Conservation (phyloP, 2,797 vertebrate genomes). For the Enteromius mattozi region DNA sequence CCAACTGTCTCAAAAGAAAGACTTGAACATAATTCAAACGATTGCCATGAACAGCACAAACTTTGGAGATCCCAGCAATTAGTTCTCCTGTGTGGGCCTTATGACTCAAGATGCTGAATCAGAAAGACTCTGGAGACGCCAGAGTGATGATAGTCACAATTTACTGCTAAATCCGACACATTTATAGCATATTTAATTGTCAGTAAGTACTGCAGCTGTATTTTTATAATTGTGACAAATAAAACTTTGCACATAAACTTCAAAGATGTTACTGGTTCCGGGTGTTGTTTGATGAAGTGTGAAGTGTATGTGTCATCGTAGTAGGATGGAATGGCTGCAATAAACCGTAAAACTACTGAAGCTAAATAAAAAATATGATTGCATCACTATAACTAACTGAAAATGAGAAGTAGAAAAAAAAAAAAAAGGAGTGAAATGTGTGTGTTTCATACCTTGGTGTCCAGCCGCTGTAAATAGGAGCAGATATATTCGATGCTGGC, state of each 20-base stretch:
- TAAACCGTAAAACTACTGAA: not conserved
- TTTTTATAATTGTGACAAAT: not conserved
- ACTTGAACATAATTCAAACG: not conserved
- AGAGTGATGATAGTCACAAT: not conserved
- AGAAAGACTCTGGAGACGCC: not conserved
- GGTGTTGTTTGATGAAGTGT: not conserved
- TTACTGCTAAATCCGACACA: not conserved
- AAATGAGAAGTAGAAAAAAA: not conserved
- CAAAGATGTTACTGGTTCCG: not conserved
- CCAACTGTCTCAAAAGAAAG: not conserved
- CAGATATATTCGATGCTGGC: slow-evolving; percentile 96
- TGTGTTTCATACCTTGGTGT: slow-evolving; percentile 41
- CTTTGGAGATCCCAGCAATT: not conserved
- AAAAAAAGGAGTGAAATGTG: not conserved
- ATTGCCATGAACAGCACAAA: not conserved
- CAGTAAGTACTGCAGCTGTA: not conserved
- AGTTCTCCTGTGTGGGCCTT: not conserved
- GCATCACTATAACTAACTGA: not conserved
- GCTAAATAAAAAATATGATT: not conserved
- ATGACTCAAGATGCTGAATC: not conserved
- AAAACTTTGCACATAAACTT: not conserved
- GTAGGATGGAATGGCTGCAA: not conserved
- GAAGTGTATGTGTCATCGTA: not conserved
- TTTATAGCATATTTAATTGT: not conserved
- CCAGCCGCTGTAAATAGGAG: slow-evolving; percentile 90